Evolutionary conservation across 2,113 vertebrate species (phyloP), one percentile per base, ranked within the genome.

Genomic region (Oenanthe oenanthe): DNA sequence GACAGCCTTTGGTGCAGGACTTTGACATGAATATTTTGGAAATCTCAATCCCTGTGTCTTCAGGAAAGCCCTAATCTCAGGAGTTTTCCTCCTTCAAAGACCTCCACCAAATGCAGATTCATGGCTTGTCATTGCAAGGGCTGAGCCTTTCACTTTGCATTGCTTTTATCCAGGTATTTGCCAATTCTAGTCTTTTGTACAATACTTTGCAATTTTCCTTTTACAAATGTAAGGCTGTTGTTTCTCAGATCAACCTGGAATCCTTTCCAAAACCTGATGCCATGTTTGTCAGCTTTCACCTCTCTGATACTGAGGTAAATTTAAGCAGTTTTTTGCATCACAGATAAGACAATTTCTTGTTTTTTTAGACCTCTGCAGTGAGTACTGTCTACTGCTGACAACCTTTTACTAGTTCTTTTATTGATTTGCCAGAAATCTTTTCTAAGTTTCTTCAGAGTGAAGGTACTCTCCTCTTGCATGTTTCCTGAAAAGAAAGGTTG

Each of bases 11-110:
- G 24, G 31, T 0, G 0, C 8, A 50, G n/a, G 24, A 34, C n/a
- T 74, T 70, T 20, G 45, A 40, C 17, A 16, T 74, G 43, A 71
- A 13, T 12, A 29, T 70, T 77, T 34, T 53, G 17, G 56, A 85
- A 77, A 68, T 78, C 18, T 61, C 34, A 66, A 22, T 15, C 11
- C 16, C 13, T 21, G 25, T 12, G 38, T 45, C 38, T 21, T 78
- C 0, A 1, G n/a, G 16, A 48, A 4, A 58, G 21, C 29, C 17
- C 15, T 67, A 29, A 28, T 29, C 15, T 50, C 38, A 38, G 0
- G 2, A 8, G 3, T 50, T 67, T 63, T 63, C 4, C 32, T 50
- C 32, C 58, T 60, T 50, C 32, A 54, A 10, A 54, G n/a, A 50
- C 32, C n/a, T 29, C 31, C 11, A 40, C 20, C 9, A 19, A 45